Percentiles rank a stretch among this genome's conserved stretches.
Conservation (phyloP, 2,113 vertebrate genomes). For the Tachysurus vachellii region DNA sequence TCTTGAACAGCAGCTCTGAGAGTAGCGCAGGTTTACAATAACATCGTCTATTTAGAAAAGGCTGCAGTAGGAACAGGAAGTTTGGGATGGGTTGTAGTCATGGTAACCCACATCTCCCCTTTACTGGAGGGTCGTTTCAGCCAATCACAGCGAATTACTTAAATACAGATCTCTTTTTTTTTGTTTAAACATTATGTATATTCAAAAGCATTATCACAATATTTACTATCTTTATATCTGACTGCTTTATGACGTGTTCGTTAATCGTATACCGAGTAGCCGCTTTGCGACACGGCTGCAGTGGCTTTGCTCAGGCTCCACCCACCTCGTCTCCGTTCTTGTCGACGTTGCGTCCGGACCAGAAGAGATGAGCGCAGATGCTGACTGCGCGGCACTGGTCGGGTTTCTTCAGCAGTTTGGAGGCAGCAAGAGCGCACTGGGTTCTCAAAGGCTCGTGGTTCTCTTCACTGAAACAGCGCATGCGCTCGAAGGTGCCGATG, state of each 20-base stretch:
- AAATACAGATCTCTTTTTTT: neutral
- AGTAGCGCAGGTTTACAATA: too few relatives aligned
- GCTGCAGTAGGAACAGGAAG: neutral
- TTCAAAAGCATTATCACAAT: neutral
- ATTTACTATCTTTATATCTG: neutral
- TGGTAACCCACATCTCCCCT: neutral
- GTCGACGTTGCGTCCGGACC: constrained; percentile 95
- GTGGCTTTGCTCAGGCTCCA: neutral
- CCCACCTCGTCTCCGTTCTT: constrained; percentile 92
- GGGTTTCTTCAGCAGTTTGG: constrained; percentile 96
- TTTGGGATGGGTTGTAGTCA: neutral
- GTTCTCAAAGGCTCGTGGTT: constrained; percentile 96
- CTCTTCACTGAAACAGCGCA: constrained; percentile 96
- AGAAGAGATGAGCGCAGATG: constrained; percentile 96
- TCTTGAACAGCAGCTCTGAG: too few relatives aligned
- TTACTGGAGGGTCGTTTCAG: neutral
- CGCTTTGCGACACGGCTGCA: neutral
- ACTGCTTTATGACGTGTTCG: neutral
- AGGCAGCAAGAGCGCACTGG: constrained; percentile 93
- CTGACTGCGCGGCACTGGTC: constrained; percentile 96
- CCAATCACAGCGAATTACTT: neutral
- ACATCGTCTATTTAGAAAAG: neutral
- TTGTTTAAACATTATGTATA: neutral
- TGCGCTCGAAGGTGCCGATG: constrained; percentile 96
- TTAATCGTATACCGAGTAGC: neutral